These are phyloP conservation scores for Gobionotothen gibberifrons DNA, from an alignment of 2,797 vertebrate species.

Conservation along the genomic window DNA sequence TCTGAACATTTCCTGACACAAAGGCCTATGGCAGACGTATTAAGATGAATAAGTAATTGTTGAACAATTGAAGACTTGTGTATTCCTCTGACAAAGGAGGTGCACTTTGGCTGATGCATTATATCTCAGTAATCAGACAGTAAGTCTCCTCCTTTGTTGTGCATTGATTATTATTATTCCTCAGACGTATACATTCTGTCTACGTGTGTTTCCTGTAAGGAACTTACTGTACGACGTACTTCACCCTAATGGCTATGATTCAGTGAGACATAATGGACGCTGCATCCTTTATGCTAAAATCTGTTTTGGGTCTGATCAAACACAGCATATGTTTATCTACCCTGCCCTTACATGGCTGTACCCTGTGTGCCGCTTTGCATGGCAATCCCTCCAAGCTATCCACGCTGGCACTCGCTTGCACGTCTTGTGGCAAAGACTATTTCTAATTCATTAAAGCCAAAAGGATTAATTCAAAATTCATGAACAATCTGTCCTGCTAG, in stretches of 20 bases:
- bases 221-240: conserved; percentile 4
- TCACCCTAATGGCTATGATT: conserved; percentile 33
- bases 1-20: conserved; percentile 66
- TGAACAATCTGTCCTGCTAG: conserved; percentile 88
- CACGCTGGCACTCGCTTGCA: conserved; percentile 58
- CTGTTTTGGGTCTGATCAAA: conserved; percentile 74
- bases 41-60: conserved; percentile 73
- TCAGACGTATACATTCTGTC: conserved; percentile 51
- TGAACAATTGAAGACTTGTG: conserved; percentile 65
- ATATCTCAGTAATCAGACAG: conserved; percentile 66
- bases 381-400: conserved; percentile 79
- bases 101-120: conserved; percentile 73
- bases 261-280: conserved; percentile 52
- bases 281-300: conserved; percentile 67
- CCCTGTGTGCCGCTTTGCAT: conserved; percentile 75
- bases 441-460: conserved; percentile 90
- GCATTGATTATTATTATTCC: conserved; percentile 59
- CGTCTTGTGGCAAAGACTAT: conserved; percentile 81
- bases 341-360: conserved; percentile 76
- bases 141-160: conserved; percentile 66
- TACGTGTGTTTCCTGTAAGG: conserved; percentile 40
- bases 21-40: conserved; percentile 64
- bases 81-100: conserved; percentile 68
- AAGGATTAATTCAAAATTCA: conserved; percentile 88
- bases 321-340: conserved; percentile 83